Percentiles rank a stretch among this genome's conserved stretches.
phyloP scores from a whole-genome alignment of 2,888 invertebrate species.

The Fragum whitleyi region DNA sequence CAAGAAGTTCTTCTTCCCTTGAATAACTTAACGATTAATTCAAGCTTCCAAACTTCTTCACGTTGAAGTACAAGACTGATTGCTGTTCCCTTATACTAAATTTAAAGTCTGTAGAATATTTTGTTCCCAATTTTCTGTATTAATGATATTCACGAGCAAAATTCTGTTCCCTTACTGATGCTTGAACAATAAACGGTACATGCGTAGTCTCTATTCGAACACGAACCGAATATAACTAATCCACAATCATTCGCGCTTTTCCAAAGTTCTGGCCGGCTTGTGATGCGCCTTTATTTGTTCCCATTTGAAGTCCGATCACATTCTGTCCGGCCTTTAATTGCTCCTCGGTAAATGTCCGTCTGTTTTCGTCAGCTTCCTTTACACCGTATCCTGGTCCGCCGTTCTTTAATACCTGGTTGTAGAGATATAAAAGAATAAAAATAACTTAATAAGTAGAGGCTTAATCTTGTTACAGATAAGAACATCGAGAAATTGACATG shows the following conservation, averaged over 20 bases:
- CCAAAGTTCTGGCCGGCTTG: constrained; percentile 94
- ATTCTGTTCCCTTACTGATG: too few relatives aligned
- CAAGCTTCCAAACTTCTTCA: too few relatives aligned
- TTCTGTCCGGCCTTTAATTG: constrained; percentile 96
- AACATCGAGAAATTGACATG: too few relatives aligned
- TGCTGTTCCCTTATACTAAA: too few relatives aligned
- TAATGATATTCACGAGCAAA: too few relatives aligned
- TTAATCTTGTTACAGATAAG: too few relatives aligned
- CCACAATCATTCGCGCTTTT: constrained; percentile 75
- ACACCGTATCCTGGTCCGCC: constrained; percentile 87
- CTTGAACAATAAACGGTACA: neutral
- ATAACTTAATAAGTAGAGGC: too few relatives aligned
- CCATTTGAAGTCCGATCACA: constrained; percentile 92
- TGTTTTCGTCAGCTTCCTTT: constrained; percentile 98
- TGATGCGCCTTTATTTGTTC: constrained; percentile 98
- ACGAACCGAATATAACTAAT: constrained; percentile 35
- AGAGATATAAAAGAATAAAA: constrained; percentile 33
- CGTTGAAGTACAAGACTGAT: too few relatives aligned
- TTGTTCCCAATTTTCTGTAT: too few relatives aligned
- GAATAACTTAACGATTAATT: too few relatives aligned
- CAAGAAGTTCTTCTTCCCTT: too few relatives aligned
- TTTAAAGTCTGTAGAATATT: too few relatives aligned
- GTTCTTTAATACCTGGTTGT: constrained; percentile 67
- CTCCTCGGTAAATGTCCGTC: constrained; percentile 96
- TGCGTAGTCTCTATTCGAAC: neutral